Percentiles rank a stretch among this genome's conserved stretches.
These are phyloP conservation scores for Desmodus rotundus DNA, from an alignment of 2,113 vertebrate genomes.

Conservation along the genomic window DNA sequence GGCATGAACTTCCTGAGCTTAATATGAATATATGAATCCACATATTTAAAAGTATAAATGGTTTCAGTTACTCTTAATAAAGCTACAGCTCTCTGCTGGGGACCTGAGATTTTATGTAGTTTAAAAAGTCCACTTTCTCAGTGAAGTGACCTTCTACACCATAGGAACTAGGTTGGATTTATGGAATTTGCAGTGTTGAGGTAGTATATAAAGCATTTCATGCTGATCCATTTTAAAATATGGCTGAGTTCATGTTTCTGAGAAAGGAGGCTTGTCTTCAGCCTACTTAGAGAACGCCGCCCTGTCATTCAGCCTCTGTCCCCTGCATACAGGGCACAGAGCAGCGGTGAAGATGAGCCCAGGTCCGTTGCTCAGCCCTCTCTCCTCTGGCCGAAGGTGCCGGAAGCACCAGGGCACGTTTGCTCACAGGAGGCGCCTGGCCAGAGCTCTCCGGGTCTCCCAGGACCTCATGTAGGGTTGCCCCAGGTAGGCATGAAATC, in stretches of 20 bases:
- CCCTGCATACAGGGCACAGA: not conserved
- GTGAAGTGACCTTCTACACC: not conserved
- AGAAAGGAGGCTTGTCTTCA: not conserved
- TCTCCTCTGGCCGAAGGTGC: not conserved
- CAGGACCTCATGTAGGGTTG: not conserved
- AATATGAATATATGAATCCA: not conserved
- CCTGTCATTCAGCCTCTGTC: rapidly evolving
- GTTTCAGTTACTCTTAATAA: not conserved
- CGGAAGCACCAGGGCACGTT: not conserved
- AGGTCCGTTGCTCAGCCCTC: not conserved
- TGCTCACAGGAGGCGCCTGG: too few species aligned
- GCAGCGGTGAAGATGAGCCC: too few species aligned
- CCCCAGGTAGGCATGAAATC: not conserved
- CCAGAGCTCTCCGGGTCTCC: not conserved
- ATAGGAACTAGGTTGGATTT: not conserved
- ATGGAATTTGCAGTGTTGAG: not conserved
- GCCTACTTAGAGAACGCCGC: not conserved
- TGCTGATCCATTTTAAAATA: not conserved
- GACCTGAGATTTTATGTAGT: not conserved
- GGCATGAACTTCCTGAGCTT: not conserved
- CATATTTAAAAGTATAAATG: not conserved
- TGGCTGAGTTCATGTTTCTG: not conserved
- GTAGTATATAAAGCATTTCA: not conserved
- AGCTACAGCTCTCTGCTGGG: not conserved
- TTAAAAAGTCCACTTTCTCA: slow-evolving; percentile 21